A percentile compares a stretch with the other conserved stretches of the same genome.
phyloP scores from a whole-genome alignment of 30 jellyfish, hydroid and myxozoan genomes.

The Turritopsis dohrnii region DNA sequence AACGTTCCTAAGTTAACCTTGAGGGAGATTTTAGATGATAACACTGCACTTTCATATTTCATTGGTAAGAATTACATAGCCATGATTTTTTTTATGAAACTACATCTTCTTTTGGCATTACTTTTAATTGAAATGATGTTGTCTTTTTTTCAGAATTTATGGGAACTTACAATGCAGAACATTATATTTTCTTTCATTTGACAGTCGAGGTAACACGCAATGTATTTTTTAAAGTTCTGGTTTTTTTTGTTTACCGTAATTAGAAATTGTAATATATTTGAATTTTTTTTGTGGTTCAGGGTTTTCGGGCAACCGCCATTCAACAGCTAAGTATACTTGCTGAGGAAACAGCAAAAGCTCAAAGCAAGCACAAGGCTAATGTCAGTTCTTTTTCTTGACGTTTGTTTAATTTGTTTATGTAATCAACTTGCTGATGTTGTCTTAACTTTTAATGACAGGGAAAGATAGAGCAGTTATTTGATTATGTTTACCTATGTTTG shows the following conservation, averaged over 20 bases:
- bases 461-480: not conserved
- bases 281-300: constrained; percentile 40
- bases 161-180: constrained; percentile 96
- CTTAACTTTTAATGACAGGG: not conserved
- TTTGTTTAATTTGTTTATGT: not conserved
- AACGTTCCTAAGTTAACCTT: constrained; percentile 59
- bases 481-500: too few relatives aligned
- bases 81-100: not conserved
- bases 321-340: constrained; percentile 88
- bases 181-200: constrained; percentile 76
- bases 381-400: not conserved
- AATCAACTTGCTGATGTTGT: not conserved
- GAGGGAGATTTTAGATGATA: constrained; percentile 65
- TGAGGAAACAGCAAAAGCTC: constrained; percentile 82
- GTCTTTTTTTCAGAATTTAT: constrained; percentile 52
- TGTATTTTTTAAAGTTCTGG: not conserved
- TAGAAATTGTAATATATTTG: not conserved
- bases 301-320: constrained; percentile 94
- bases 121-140: not conserved
- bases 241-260: not conserved
- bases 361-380: constrained; percentile 39
- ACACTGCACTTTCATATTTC: constrained; percentile 87
- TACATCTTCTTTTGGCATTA: not conserved
- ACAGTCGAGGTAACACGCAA: constrained; percentile 71
- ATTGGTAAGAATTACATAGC: constrained; percentile 40